A percentile compares a stretch with the other conserved stretches of the same genome.
Conservation (phyloP, 2,888 invertebrate species). For the Macrophya annulata region DNA sequence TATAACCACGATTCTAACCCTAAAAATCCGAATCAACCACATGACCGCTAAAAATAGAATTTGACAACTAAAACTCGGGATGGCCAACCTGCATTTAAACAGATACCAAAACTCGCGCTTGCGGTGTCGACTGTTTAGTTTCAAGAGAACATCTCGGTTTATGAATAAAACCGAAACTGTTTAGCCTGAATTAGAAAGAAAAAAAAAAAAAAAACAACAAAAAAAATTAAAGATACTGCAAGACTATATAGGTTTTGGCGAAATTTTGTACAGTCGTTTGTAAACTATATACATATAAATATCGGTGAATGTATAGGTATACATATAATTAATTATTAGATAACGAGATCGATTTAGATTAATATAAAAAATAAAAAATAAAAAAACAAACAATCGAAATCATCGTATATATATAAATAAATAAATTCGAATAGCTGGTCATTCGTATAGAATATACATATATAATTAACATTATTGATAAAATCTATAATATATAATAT, state of each 20-base stretch:
- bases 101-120: too few species aligned
- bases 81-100: too few species aligned
- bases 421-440: neutral
- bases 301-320: neutral
- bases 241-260: constrained; percentile 54
- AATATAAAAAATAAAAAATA: neutral
- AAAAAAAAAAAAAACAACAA: too few species aligned
- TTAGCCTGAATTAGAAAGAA: neutral
- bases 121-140: too few species aligned
- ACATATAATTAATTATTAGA: too few species aligned
- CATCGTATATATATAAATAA: neutral
- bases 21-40: too few species aligned
- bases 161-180: neutral
- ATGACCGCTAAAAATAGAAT: too few species aligned
- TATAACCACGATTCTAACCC: too few species aligned
- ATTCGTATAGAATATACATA: neutral
- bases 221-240: neutral
- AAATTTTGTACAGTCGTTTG: constrained; percentile 67
- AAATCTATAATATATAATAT: neutral
- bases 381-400: neutral
- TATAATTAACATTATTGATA: neutral
- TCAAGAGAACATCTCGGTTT: too few species aligned
- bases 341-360: neutral
- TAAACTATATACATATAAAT: constrained; percentile 27
- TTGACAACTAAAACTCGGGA: too few species aligned